Evolutionary conservation across 2,797 vertebrate genomes (phyloP).

Genomic region (Molossus molossus): DNA sequence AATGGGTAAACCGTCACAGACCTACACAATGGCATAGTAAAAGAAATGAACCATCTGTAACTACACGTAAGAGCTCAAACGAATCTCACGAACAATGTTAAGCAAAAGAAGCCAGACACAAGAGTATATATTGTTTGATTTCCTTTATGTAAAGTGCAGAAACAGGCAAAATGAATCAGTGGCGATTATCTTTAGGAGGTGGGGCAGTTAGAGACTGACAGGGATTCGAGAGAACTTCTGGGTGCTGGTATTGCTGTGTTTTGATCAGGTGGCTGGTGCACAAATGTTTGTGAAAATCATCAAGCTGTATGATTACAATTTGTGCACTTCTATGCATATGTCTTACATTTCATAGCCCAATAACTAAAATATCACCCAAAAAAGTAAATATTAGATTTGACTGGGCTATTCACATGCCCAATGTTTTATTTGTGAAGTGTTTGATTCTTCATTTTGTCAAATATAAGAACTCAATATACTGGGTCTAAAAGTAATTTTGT

Average conservation of each 20-base stretch:
- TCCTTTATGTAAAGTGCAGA: neutral
- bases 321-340: neutral
- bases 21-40: neutral
- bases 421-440: slow-evolving; percentile 5
- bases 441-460: neutral
- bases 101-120: neutral
- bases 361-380: neutral
- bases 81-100: neutral
- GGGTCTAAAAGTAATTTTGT: neutral
- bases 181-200: neutral
- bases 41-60: neutral
- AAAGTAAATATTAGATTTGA: neutral
- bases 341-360: slow-evolving; percentile 12
- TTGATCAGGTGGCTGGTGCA: neutral
- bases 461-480: neutral
- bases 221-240: neutral
- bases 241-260: neutral
- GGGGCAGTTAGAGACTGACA: neutral
- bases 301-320: neutral
- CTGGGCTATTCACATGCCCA: neutral
- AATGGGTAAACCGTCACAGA: neutral
- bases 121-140: neutral
- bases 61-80: neutral
- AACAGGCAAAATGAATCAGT: neutral
- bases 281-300: neutral